Percentiles rank a stretch among this genome's conserved stretches.
Evolutionary conservation across 2,113 vertebrate genomes (phyloP).

Genomic region (Monarcha castaneiventris): DNA sequence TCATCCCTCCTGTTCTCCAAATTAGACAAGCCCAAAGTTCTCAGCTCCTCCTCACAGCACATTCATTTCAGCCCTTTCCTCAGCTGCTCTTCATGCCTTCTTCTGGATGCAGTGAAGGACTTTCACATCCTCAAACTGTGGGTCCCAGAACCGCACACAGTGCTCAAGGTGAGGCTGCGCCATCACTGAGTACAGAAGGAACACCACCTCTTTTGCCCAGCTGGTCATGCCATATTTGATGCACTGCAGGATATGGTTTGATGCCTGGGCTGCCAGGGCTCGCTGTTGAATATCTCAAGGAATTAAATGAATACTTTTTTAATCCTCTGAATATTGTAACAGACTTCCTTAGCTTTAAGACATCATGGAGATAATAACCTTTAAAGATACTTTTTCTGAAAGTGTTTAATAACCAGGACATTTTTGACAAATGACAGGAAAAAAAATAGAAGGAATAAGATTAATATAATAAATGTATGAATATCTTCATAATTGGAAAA

Average conservation of each 20-base stretch:
- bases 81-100: not conserved
- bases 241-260: not conserved
- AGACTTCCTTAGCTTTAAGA: not conserved
- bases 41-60: not conserved
- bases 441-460: not conserved
- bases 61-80: not conserved
- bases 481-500: not conserved
- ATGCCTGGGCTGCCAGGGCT: not conserved
- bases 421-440: not conserved
- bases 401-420: not conserved
- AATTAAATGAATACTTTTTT: not conserved
- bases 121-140: not conserved
- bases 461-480: not conserved
- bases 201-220: not conserved
- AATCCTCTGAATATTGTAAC: not conserved
- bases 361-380: not conserved
- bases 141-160: not conserved
- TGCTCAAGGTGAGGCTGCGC: not conserved
- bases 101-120: not conserved
- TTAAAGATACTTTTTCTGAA: not conserved
- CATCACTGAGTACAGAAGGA: rapidly evolving
- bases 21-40: not conserved
- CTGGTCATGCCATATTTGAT: not conserved
- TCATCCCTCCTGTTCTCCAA: not conserved
- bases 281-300: not conserved